Evolutionary conservation across 2,797 vertebrate genomes (phyloP), one percentile per base, ranked within the genome.

Genomic region (Coendou prehensilis): DNA sequence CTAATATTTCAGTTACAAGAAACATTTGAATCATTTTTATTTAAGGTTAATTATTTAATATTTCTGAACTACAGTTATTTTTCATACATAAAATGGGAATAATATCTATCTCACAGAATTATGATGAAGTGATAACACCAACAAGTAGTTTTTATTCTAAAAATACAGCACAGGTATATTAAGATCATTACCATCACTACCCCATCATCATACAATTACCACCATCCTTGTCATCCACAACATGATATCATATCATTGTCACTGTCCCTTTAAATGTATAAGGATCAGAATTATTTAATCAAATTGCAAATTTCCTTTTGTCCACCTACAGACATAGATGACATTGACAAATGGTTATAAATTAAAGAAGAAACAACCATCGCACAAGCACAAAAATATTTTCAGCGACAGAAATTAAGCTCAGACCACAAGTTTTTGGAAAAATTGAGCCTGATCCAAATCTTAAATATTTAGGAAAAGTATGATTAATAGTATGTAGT

Each of bases 1-100:
- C 3, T 69, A 54, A 56, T 57, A 82, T 93, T 88, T 86, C 9
- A 73, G 50, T 88, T 78, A 50, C 69, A 89, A 86, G n/a, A 90
- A 87, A 86, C 2, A 37, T 80, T 90, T 83, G 52, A 86, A 50
- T 92, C 6, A 28, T 84, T 63, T 91, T 63, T 64, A 28, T 22
- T 52, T 54, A n/a, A 8, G 2, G 30, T 79, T 9, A 71, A 57
- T 92, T 61, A 93, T 22, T 87, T 50, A 73, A 45, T 30, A 15
- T 83, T 82, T 92, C 28, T 87, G 33, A 47, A 73, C 22, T 54
- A n/a, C 54, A 85, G 3, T 23, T 85, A n/a, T 80, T 64, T 67
- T 93, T 82, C 13, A 79, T 33, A 28, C 47, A 22, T 30, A 86
- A 93, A 91, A 83, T 64, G 11, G 9, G 28, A 9, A 71, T 63